Percentiles rank a stretch among this genome's conserved stretches.
Evolutionary conservation across 2,797 vertebrate genomes (phyloP).

Genomic region (Petrocephalus sullivani): DNA sequence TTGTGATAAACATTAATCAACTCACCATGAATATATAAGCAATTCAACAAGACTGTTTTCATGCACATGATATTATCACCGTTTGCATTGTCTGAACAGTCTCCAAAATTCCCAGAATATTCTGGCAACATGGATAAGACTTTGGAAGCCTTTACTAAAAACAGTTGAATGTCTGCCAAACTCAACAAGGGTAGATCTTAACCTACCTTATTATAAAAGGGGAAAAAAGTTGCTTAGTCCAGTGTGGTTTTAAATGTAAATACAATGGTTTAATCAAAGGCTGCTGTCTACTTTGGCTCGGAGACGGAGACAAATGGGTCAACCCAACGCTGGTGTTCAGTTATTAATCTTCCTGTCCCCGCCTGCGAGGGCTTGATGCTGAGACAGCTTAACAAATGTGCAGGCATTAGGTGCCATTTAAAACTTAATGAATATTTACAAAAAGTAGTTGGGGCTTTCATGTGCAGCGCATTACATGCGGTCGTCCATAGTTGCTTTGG

Average conservation of each 20-base stretch:
- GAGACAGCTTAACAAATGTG: neutral
- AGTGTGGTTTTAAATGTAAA: neutral
- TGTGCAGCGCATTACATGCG: neutral
- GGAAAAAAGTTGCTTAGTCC: neutral
- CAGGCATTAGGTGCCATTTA: neutral
- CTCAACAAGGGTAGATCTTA: neutral
- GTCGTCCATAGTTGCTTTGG: neutral
- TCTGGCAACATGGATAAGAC: neutral
- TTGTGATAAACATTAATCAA: neutral
- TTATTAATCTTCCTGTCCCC: neutral
- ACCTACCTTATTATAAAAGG: neutral
- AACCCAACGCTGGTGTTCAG: neutral
- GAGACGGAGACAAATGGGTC: neutral
- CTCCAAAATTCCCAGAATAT: neutral
- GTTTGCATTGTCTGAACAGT: neutral
- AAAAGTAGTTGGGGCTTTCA: neutral
- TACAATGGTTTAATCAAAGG: neutral
- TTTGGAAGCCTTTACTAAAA: neutral
- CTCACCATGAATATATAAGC: neutral
- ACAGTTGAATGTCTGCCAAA: neutral
- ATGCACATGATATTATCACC: neutral
- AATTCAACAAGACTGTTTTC: neutral
- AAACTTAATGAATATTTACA: constrained; percentile 2
- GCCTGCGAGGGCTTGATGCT: neutral
- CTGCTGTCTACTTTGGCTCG: neutral